A percentile compares a stretch with the other conserved stretches of the same genome.
Evolutionary conservation across 2,888 invertebrate species (phyloP).

Genomic region (Reticulitermes lucifugus): DNA sequence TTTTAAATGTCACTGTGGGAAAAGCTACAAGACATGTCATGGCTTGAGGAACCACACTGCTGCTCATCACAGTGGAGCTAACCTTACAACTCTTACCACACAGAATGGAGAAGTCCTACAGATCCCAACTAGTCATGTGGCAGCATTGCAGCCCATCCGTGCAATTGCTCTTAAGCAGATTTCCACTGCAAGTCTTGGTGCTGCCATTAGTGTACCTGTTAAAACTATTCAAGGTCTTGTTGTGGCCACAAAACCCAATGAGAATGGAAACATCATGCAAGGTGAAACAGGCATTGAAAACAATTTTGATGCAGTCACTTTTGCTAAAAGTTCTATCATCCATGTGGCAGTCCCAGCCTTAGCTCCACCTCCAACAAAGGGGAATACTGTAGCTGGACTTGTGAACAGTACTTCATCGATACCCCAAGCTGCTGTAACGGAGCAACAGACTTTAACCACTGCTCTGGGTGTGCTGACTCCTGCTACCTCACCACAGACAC

Average conservation of each 20-base stretch:
- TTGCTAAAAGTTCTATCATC: slow-evolving; percentile 44
- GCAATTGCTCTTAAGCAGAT: slow-evolving; percentile 58
- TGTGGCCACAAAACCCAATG: slow-evolving; percentile 55
- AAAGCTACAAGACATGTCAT: slow-evolving; percentile 85
- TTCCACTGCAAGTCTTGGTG: slow-evolving; percentile 51
- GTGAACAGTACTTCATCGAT: slow-evolving; percentile 31
- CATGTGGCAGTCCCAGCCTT: slow-evolving; percentile 46
- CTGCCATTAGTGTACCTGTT: slow-evolving; percentile 57
- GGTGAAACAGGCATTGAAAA: slow-evolving; percentile 19
- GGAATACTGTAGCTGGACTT: slow-evolving; percentile 19
- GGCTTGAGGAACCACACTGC: slow-evolving; percentile 80
- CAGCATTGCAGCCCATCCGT: slow-evolving; percentile 56
- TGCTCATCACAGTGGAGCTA: slow-evolving; percentile 62
- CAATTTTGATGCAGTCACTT: slow-evolving; percentile 42
- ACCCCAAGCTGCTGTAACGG: neutral
- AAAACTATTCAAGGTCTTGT: slow-evolving; percentile 56
- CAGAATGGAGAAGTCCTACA: slow-evolving; percentile 57
- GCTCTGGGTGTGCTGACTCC: slow-evolving; percentile 60
- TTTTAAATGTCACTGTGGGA: slow-evolving; percentile 87
- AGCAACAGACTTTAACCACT: slow-evolving; percentile 39
- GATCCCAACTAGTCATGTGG: slow-evolving; percentile 56
- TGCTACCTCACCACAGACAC: slow-evolving; percentile 60
- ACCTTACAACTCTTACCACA: slow-evolving; percentile 57
- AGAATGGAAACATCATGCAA: neutral
- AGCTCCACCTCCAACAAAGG: slow-evolving; percentile 2